A percentile compares a stretch with the other conserved stretches of the same genome.
These are phyloP conservation scores for Tokudaia tokunoshimensis DNA, from an alignment of 2,797 vertebrate genomes.

Conservation along the genomic window DNA sequence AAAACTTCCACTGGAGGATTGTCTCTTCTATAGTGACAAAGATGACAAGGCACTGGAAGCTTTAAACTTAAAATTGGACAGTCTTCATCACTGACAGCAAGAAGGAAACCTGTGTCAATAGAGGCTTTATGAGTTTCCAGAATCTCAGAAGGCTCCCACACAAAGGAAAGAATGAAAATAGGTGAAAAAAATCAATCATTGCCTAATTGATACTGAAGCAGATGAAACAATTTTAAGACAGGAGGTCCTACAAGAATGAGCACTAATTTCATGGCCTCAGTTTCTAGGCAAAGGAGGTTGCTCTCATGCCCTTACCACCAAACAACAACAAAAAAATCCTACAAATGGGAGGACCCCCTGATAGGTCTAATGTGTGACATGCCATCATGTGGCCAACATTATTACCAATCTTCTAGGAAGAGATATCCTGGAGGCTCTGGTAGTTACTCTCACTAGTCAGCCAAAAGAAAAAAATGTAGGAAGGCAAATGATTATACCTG, in stretches of 20 bases:
- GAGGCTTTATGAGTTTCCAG: background rate
- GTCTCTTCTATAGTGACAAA: background rate
- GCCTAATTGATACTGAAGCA: no score
- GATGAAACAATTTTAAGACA: background rate
- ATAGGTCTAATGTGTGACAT: no score
- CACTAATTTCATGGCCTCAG: background rate
- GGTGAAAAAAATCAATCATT: background rate
- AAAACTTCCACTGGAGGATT: background rate
- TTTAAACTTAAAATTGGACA: background rate
- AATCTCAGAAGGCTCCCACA: background rate
- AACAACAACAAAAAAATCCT: no score
- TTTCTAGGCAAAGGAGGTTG: no score
- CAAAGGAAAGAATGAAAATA: background rate
- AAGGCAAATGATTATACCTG: no score
- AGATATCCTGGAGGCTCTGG: no score
- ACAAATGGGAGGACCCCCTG: no score
- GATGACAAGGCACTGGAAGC: background rate
- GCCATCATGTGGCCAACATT: no score
- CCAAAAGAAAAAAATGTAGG: no score
- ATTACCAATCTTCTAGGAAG: no score
- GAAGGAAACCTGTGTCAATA: background rate
- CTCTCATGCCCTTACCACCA: no score
- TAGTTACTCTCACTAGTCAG: no score
- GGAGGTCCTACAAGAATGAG: background rate
- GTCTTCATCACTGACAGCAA: background rate